Conservation (phyloP, 2,888 invertebrate genomes). For the Epistrophe grossulariae region DNA sequence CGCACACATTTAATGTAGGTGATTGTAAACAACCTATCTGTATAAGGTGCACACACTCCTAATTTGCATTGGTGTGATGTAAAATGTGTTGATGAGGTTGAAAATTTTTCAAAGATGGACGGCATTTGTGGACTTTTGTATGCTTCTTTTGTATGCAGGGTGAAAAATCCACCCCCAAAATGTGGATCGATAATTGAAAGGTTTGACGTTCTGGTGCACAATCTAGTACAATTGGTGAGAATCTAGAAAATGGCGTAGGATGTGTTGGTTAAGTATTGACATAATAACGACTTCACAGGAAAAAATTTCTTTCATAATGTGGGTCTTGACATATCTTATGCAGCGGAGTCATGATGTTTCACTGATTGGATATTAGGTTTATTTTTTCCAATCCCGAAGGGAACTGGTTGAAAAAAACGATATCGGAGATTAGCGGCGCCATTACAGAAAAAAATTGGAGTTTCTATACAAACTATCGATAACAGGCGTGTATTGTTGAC, state of each 20-base stretch:
- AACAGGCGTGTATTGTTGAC: no score
- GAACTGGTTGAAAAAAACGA: no score
- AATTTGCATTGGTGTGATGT: conserved; percentile 44
- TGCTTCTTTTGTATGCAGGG: conserved; percentile 58
- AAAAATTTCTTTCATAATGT: no score
- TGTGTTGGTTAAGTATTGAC: conserved; percentile 37
- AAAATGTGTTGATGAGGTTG: conserved; percentile 68
- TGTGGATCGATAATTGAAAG: conserved; percentile 68
- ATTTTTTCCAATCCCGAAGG: no score
- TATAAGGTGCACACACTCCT: conserved; percentile 46
- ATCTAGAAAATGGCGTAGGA: not conserved
- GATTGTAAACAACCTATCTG: conserved; percentile 76
- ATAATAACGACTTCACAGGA: no score
- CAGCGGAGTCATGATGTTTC: no score
- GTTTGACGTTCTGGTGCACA: conserved; percentile 37
- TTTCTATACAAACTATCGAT: no score
- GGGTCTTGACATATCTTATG: no score
- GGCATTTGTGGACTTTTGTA: conserved; percentile 61
- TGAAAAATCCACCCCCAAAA: conserved; percentile 71
- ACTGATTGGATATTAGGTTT: no score
- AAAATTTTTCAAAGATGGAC: conserved; percentile 76
- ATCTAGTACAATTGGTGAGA: conserved; percentile 62
- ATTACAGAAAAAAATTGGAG: no score
- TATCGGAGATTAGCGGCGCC: no score
- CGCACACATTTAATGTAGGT: conserved; percentile 71